Evolutionary conservation across 2,888 invertebrate species (phyloP).

Genomic region (Limnephilus lunatus): DNA sequence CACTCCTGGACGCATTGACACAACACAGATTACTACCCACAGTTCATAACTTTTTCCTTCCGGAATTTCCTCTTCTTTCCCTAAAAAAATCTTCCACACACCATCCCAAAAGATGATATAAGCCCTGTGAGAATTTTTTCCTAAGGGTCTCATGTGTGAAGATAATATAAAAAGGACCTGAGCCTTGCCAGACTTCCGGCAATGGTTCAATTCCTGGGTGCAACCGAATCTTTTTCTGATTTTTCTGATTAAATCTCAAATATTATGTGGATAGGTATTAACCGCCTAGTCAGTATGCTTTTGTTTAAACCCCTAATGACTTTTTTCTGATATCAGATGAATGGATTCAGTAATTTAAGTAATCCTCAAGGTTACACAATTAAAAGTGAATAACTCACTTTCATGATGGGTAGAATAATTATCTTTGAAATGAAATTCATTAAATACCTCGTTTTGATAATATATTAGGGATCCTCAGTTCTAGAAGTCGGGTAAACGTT

Average conservation of each 20-base stretch:
- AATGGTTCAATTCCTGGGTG: no score
- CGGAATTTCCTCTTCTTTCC: no score
- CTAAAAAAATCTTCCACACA: no score
- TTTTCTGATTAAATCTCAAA: neutral
- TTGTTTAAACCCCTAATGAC: neutral
- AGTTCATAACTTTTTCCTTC: no score
- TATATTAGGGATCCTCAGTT: slow-evolving; percentile 39
- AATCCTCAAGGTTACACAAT: neutral
- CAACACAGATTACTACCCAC: no score
- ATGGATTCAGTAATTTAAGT: neutral
- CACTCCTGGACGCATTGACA: no score
- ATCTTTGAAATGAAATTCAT: slow-evolving; percentile 38
- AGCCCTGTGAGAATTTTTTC: no score
- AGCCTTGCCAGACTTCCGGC: no score
- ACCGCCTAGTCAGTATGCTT: neutral
- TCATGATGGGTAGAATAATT: slow-evolving; percentile 23
- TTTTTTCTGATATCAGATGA: neutral
- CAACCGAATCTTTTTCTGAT: neutral
- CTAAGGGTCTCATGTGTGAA: no score
- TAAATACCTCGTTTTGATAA: slow-evolving; percentile 46
- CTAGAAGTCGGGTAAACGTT: slow-evolving; percentile 21
- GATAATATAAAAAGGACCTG: no score
- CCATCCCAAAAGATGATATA: no score
- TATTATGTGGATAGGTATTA: neutral
- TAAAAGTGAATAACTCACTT: slow-evolving; percentile 23